Percentiles rank a stretch among this genome's conserved stretches.
Conservation (phyloP, 2,888 invertebrate genomes). For the Archips xylosteana region DNA sequence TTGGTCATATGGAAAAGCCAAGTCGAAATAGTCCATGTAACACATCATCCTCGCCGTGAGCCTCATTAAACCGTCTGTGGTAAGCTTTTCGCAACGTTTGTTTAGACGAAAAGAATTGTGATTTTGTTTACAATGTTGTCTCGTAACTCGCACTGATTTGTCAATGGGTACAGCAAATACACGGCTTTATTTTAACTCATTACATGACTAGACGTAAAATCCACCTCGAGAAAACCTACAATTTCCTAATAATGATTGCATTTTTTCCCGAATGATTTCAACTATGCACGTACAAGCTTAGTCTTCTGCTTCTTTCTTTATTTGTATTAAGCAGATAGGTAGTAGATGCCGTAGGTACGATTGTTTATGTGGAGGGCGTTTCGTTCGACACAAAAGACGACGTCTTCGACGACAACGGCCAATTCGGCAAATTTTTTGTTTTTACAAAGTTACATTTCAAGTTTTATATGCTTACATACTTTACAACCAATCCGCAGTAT, state of each 20-base stretch:
- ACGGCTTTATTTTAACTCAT: slow-evolving; percentile 41
- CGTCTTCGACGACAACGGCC: too few relatives aligned
- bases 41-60: slow-evolving; percentile 38
- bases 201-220: slow-evolving; percentile 9
- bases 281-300: not conserved
- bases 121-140: slow-evolving; percentile 51
- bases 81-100: slow-evolving; percentile 57
- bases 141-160: slow-evolving; percentile 52
- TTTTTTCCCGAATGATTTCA: not conserved
- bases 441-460: too few relatives aligned
- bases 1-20: slow-evolving; percentile 41
- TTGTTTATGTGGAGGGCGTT: too few relatives aligned
- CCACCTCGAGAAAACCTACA: not conserved
- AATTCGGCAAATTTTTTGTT: too few relatives aligned
- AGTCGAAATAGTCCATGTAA: slow-evolving; percentile 49
- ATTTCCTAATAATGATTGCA: not conserved
- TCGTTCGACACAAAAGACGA: too few relatives aligned
- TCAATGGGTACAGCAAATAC: slow-evolving; percentile 52
- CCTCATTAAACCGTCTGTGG: slow-evolving; percentile 47
- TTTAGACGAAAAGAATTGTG: slow-evolving; percentile 47
- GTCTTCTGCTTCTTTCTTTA: not conserved
- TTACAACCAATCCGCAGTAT: too few relatives aligned
- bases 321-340: too few relatives aligned
- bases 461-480: too few relatives aligned
- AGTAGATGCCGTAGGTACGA: too few relatives aligned